These are phyloP conservation scores for Polyommatus iphigenia DNA, from an alignment of 2,888 invertebrate genomes.

Conservation along the genomic window DNA sequence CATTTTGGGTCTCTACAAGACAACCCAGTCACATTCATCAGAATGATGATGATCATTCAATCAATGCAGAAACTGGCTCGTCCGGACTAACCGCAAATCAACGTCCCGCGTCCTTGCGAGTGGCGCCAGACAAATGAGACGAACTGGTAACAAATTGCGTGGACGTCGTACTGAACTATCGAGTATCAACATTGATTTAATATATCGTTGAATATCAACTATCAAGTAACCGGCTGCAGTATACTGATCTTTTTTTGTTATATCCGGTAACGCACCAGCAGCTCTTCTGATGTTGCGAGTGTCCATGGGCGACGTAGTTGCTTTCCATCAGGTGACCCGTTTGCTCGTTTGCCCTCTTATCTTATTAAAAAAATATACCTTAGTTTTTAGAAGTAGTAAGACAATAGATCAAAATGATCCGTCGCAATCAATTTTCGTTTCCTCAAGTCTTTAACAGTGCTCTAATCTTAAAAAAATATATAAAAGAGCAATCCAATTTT, in stretches of 20 bases:
- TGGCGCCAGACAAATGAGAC: constrained; percentile 26
- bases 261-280: no score
- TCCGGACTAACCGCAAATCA: constrained; percentile 24
- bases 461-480: no score
- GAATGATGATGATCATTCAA: constrained; percentile 8
- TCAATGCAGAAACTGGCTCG: constrained; percentile 11
- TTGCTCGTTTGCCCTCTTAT: no score
- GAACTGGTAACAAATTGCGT: constrained; percentile 21
- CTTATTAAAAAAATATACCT: no score
- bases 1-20: not conserved
- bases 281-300: no score
- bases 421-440: no score
- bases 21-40: not conserved
- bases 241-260: not conserved
- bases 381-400: no score
- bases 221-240: not conserved
- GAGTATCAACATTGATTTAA: constrained; percentile 12
- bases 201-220: not conserved
- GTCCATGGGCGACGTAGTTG: no score
- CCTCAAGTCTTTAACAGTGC: no score
- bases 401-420: no score
- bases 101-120: constrained; percentile 26
- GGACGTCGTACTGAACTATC: not conserved
- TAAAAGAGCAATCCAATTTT: not conserved
- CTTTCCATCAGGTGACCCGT: no score